These are phyloP conservation scores for Megaustenia siamemsis DNA, from an alignment of 2,888 invertebrate genomes.

Conservation along the genomic window DNA sequence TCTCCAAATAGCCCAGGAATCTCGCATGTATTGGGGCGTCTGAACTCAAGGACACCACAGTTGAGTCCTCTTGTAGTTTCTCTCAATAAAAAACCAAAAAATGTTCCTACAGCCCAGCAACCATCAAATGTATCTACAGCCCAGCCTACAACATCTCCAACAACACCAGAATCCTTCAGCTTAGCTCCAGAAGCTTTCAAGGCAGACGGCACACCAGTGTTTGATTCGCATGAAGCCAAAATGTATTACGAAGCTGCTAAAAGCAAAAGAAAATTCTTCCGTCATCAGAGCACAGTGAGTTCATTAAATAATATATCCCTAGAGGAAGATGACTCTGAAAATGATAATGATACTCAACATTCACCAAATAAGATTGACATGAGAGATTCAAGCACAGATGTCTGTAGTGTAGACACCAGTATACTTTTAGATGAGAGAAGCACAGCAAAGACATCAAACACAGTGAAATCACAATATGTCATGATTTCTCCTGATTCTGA, in stretches of 20 bases:
- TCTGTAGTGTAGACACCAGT: background rate
- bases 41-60: background rate
- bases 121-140: background rate
- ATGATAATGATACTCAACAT: background rate
- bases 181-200: conserved; percentile 55
- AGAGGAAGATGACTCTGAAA: conserved; percentile 18
- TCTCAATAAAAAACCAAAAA: background rate
- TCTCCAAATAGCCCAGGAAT: background rate
- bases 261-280: conserved; percentile 47
- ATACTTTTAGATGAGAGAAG: background rate
- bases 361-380: background rate
- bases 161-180: conserved; percentile 42
- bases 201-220: conserved; percentile 52
- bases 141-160: background rate
- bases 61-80: conserved; percentile 34
- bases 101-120: background rate
- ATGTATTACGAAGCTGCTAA: conserved; percentile 56
- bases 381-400: background rate
- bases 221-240: conserved; percentile 48
- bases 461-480: background rate
- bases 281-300: conserved; percentile 56
- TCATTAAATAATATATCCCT: conserved; percentile 53
- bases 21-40: background rate
- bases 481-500: background rate
- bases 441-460: background rate